Base-by-base conservation (phyloP, 2,113 vertebrate genomes). In the Hemichromis elongatus region DNA sequence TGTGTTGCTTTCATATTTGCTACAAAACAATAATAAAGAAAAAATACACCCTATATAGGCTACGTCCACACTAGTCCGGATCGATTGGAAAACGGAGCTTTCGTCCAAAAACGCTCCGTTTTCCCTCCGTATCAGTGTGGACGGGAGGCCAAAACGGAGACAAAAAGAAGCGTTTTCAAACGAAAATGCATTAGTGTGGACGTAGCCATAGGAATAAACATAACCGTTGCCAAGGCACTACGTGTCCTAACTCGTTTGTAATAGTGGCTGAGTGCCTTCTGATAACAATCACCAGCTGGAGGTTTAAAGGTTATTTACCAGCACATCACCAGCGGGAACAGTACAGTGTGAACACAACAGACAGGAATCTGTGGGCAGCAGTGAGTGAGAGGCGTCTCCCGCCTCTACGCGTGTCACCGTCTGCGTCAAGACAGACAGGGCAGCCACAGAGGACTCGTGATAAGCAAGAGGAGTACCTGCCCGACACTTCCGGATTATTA, bases 351-450 rank as follows among this genome's bases (percentile, higher is more conserved):
- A 91, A 57, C 70, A 24, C 77, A 82, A 26, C 73, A 83, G 75
- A 78, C 70, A 88, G 70, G 50, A 87, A 77, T 88, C 63, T 80
- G 90, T 89, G 86, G 83, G 88, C 77, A 54, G 86, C 42, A 40
- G 54, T 54, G 87, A 33, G 63, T 50, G 86, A 88, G 82, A 80
- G 80, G 42, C 75, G 87, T 82, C 83, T 92, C 59, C 85, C 52
- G 82, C 85, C 83, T 83, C 82, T 83, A 56, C 33, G 21, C 56
- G 83, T 93, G 92, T 93, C 93, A 92, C 86, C n/a, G 91, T 55
- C 83, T 92, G 88, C 93, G 93, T 94, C 93, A 94, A 50, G 63
- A 81, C 52, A 81, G 85, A 73, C 85, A 54, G 80, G 42, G 63
- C 70, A 81, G 56, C 45, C 24, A 37, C 90, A 77, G 21, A 90